Base-by-base conservation (phyloP, 1,140 invertebrate genomes). In the Bombus superbus region DNA sequence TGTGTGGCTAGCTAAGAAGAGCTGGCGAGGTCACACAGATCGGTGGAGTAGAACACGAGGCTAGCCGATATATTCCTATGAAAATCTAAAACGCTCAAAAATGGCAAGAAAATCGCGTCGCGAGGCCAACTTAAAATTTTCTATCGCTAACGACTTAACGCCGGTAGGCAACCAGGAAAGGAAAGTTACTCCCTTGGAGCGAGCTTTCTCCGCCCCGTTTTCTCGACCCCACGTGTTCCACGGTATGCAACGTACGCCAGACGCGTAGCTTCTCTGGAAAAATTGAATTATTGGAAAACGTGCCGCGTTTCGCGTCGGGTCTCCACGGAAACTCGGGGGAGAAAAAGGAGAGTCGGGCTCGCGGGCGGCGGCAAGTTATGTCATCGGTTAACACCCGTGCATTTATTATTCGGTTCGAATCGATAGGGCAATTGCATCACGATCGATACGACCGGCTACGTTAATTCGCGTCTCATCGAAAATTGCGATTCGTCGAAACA, bases 281-380 rank as follows among this genome's bases (percentile, higher is more conserved):
- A 83, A 83, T 83, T 83, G 72, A 83, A 83, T 83, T 83, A 83
- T 83, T 53, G 81, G 81, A 40, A 53, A 83, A 83, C 81, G 81
- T 83, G 81, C 59, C 42, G 72, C 53, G 71, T 62, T 75, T 64
- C 81, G 81, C 75, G 81, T 42, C 42, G 72, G 40, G 71, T 62
- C 64, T 64, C 64, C 77, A 6, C 47, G 35, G 79, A 73, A 81
- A n/a, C n/a, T 40, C 42, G 2, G 11, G 15, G 13, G 9, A 11
- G 40, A 44, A 44, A 42, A 57, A 59, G 32, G 57, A 62, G 42
- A 22, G 40, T 22, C 42, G 13, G 35, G 62, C 11, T 62, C 53
- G 28, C n/a, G 40, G 18, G 15, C 11, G 72, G 11, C 22, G 28
- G 44, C 15, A 53, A 69, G 64, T 78, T 84, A 84, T 25, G 74